These are phyloP conservation scores for sheep (Ovis aries) DNA, from an alignment of 2,113 vertebrate genomes.

Conservation along the genomic window ARS-UI_Ramb_v3.0 NC_056080.1:136884001-136884500, in stretches of 20 bases:
- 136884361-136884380: neutral
- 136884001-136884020: constrained; percentile 7
- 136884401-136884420: neutral
- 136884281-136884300: neutral
- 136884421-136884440: neutral
- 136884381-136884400: neutral
- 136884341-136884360: neutral
- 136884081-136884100: neutral
- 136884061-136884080: neutral
- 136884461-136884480: neutral
- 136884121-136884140: neutral
- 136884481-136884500: neutral
- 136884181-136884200: neutral
- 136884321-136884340: neutral
- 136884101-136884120: neutral
- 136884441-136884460: neutral
- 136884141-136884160: neutral
- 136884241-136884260: too few relatives aligned
- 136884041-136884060: constrained; percentile 2
- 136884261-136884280: neutral
- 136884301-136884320: neutral
- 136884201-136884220: neutral
- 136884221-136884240: neutral
- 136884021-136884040: neutral
- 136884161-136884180: neutral